These are phyloP conservation scores for Tragulus kanchil DNA, from an alignment of 2,113 vertebrate species.

Conservation along the genomic window DNA sequence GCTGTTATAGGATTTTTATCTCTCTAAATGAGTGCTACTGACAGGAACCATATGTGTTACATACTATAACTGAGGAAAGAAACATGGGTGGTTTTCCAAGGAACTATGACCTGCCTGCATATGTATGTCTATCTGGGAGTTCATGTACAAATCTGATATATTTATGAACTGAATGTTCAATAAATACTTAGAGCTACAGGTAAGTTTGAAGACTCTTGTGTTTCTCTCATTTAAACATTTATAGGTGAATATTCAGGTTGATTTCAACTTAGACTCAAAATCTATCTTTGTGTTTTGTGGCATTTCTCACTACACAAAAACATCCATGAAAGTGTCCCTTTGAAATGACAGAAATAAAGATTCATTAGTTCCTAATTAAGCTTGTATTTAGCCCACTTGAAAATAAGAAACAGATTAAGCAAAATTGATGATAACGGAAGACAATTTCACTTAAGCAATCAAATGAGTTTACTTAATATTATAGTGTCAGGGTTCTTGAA, in stretches of 20 bases:
- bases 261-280: conserved; percentile 68
- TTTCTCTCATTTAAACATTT: conserved; percentile 66
- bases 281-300: conserved; percentile 43
- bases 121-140: conserved; percentile 50
- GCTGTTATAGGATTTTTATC: conserved; percentile 80
- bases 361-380: conserved; percentile 54
- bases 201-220: not conserved
- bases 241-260: conserved; percentile 51
- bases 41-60: conserved; percentile 75
- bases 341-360: conserved; percentile 66
- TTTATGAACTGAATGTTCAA: conserved; percentile 80
- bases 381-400: conserved; percentile 36
- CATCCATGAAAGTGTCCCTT: conserved; percentile 26
- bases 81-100: conserved; percentile 78
- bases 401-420: conserved; percentile 58
- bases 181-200: conserved; percentile 56
- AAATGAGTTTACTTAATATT: not conserved
- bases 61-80: conserved; percentile 36
- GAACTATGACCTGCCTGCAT: conserved; percentile 46
- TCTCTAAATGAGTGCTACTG: conserved; percentile 78
- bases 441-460: conserved; percentile 31
- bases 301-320: conserved; percentile 54
- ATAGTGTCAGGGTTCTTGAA: not conserved
- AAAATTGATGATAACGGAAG: conserved; percentile 43
- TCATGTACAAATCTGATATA: conserved; percentile 54